Evolutionary conservation across 2,888 invertebrate genomes (phyloP), one percentile per base, ranked within the genome.

Genomic region (Hemistola chrysoprasaria): DNA sequence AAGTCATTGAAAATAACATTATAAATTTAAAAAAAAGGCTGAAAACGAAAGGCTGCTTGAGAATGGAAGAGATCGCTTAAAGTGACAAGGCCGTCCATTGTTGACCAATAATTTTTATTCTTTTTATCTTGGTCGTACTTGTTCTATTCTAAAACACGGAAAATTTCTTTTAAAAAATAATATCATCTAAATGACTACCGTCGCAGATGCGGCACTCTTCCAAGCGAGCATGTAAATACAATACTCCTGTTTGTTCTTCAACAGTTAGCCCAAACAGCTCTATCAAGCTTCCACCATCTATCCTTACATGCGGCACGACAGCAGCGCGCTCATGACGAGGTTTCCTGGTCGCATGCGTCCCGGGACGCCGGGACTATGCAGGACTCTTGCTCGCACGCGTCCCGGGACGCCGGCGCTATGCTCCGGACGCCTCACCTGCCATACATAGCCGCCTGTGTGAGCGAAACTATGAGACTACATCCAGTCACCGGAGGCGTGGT

Each of bases 401-500:
- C 78, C 7, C 56, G 54, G 1, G 71, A 66, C 1, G 81, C 77
- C 0, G 84, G 80, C 0, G 65, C 71, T 3, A 4, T 16, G 4
- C 16, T 3, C 0, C 71, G 62, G 0, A 47, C 51, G 1, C 59
- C 66, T 0, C 71, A 71, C 0, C 55, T 81, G 42, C 73, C 76
- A 0, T 86, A 84, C 41, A 63, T 82, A 0, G 62, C 67, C 0
- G 80, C 84, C 0, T 82, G 82, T 10, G 77, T 72, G 0, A 59
- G 61, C 2, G 87, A 88, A 11, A 77, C 80, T 0, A 59, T 81
- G 69, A 59, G 87, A n/a, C 66, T 87, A 1, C 79, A 79, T n/a
- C 87, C 88, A 0, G 79, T 72, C 0, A 87, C 87, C 0, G 87
- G 87, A 0, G 87, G 86, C 1, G 85, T 85, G 0, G 82, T 86